Base-by-base conservation (phyloP, 2,113 vertebrate species). In the Chaetodon trifascialis region DNA sequence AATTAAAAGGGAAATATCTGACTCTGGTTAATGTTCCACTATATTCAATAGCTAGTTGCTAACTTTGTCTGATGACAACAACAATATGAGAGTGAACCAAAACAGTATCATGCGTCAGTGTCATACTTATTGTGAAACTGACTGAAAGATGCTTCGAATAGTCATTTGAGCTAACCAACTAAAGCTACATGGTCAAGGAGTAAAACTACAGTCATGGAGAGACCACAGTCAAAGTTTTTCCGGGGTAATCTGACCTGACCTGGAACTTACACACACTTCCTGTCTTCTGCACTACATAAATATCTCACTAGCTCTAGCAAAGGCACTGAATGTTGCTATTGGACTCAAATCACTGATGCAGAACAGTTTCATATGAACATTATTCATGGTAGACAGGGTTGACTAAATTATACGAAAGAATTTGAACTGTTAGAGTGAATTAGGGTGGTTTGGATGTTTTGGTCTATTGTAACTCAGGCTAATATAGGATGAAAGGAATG, bases 261-360 rank as follows among this genome's bases (percentile, higher is more conserved):
- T 47, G 38, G 2, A 72, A 38, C 21, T 14, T 46, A 21, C 23
- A n/a, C 12, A n/a, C 8, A 17, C n/a, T 25, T 42, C 11, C 17
- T 47, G 17, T 59, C 54, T 62, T 25, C n/a, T 30, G 34, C 46
- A 30, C 10, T 42, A 11, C 30, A 71, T 34, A 23, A 71, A 62
- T 30, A 42, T 70, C 36, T 62, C 14, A 68, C 25, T 30, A 21
- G 34, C 54, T 30, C 54, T 36, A 71, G 47, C 8, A 54, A 54
- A 46, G 6, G 68, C 68, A 59, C 19, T 47, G 4, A 36, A 38
- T 49, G 25, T 19, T 47, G 59, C 14, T 25, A n/a, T 6, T 60
- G 12, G 34, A 47, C 19, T 66, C 66, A 59, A 80, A 66, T 73
- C 60, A 66, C 15, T 51, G 52, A 62, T 54, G 34, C 46, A 34